Evolutionary conservation across 2,113 vertebrate species (phyloP).

Genomic region (Laticauda laticaudata): DNA sequence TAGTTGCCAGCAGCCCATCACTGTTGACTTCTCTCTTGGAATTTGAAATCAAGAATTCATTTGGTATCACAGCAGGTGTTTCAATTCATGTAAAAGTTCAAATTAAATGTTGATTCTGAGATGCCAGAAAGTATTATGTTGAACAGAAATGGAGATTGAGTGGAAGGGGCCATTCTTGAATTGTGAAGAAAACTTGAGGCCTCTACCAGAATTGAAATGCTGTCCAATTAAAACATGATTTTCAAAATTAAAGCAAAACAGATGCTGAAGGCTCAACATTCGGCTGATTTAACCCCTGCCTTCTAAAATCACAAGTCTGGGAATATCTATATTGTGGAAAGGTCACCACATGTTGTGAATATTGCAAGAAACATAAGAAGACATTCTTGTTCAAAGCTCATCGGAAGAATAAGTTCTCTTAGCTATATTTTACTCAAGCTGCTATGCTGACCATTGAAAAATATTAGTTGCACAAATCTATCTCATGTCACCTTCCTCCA

Average conservation of each 20-base stretch:
- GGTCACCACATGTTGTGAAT: neutral
- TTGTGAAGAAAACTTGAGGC: slow-evolving; percentile 38
- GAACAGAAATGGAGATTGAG: neutral
- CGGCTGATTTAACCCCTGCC: slow-evolving; percentile 18
- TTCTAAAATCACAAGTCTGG: neutral
- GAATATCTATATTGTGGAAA: neutral
- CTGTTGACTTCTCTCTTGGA: slow-evolving; percentile 45
- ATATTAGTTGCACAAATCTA: neutral
- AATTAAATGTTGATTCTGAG: slow-evolving; percentile 48
- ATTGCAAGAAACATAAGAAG: neutral
- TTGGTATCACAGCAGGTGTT: slow-evolving; percentile 66
- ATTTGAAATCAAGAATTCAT: slow-evolving; percentile 62
- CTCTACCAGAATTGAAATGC: neutral
- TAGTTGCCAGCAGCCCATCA: slow-evolving; percentile 55
- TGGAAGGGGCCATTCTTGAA: slow-evolving; percentile 42
- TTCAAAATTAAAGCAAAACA: slow-evolving; percentile 35
- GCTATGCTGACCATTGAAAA: neutral
- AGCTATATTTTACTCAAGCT: neutral
- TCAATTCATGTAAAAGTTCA: slow-evolving; percentile 51
- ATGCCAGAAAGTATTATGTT: slow-evolving; percentile 47
- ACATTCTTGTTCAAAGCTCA: neutral
- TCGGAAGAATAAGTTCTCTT: neutral
- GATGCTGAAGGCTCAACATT: slow-evolving; percentile 14
- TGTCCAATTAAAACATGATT: slow-evolving; percentile 33
- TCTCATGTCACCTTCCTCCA: neutral